These are phyloP conservation scores for Styela clava DNA, from an alignment of 23 tunicate genomes.

Conservation along the genomic window DNA sequence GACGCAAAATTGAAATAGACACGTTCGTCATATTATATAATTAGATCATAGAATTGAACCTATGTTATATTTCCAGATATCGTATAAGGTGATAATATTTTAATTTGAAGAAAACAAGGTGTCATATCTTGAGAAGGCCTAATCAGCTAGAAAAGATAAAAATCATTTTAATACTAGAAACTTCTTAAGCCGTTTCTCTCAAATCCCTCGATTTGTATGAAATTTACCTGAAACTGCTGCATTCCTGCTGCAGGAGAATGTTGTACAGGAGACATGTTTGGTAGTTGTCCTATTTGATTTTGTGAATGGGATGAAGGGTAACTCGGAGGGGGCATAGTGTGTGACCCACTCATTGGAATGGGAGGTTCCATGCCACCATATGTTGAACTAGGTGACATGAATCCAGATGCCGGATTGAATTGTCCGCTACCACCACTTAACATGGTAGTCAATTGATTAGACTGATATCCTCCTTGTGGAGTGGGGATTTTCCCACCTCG, in stretches of 20 bases:
- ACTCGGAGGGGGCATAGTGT: conserved; percentile 31
- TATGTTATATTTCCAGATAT: no score
- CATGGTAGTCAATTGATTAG: not conserved
- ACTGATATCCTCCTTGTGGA: not conserved
- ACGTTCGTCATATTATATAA: no score
- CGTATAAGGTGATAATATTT: no score
- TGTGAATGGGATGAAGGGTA: conserved; percentile 8
- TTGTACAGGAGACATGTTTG: conserved; percentile 10
- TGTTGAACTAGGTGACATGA: conserved; percentile 4
- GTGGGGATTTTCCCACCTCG: conserved; percentile 5
- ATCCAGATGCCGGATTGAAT: not conserved
- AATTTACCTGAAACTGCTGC: conserved; percentile 9
- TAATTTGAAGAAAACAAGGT: no score
- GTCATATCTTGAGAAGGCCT: no score
- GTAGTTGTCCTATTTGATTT: not conserved
- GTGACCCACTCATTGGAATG: conserved; percentile 3
- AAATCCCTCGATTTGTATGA: no score
- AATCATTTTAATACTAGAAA: no score
- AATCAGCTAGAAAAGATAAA: no score
- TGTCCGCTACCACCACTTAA: not conserved
- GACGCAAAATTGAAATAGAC: not conserved
- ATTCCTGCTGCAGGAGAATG: not conserved
- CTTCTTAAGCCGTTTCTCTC: no score
- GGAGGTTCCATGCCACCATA: conserved; percentile 1
- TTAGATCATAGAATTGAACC: no score